Percentiles rank a stretch among this genome's conserved stretches.
Evolutionary conservation across 2,888 invertebrate genomes (phyloP).

Genomic region (Tetranychus piercei): DNA sequence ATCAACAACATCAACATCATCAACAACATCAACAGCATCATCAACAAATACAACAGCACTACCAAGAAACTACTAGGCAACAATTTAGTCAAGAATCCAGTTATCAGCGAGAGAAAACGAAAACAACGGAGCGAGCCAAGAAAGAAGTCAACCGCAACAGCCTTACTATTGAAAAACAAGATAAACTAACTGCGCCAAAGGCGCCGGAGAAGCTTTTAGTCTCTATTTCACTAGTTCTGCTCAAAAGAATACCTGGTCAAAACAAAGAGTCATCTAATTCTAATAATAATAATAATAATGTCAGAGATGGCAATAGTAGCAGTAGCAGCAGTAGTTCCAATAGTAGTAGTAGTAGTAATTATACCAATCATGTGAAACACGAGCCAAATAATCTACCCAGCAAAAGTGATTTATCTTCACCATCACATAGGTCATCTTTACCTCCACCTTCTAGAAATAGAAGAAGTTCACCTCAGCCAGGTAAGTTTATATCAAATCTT

Average conservation of each 20-base stretch:
- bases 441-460: not conserved
- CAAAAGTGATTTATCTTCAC: not conserved
- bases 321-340: not conserved
- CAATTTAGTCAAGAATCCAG: not conserved
- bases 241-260: constrained; percentile 17
- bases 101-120: not conserved
- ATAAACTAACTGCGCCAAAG: not conserved
- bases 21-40: not conserved
- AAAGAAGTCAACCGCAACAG: not conserved
- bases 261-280: not conserved
- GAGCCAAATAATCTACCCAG: not conserved
- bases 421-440: constrained; percentile 2
- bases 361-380: constrained; percentile 8
- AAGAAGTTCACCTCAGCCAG: not conserved
- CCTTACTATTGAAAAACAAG: not conserved
- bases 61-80: constrained; percentile 1
- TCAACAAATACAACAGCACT: not conserved
- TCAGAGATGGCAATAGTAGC: not conserved
- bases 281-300: constrained; percentile 13
- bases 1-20: not conserved
- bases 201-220: constrained; percentile 16
- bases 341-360: constrained; percentile 8
- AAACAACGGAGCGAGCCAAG: not conserved
- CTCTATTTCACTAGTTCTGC: constrained; percentile 16
- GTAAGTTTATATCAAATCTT: not conserved